phyloP scores from a whole-genome alignment of 2,113 vertebrate genomes.

The Eidolon helvum region DNA sequence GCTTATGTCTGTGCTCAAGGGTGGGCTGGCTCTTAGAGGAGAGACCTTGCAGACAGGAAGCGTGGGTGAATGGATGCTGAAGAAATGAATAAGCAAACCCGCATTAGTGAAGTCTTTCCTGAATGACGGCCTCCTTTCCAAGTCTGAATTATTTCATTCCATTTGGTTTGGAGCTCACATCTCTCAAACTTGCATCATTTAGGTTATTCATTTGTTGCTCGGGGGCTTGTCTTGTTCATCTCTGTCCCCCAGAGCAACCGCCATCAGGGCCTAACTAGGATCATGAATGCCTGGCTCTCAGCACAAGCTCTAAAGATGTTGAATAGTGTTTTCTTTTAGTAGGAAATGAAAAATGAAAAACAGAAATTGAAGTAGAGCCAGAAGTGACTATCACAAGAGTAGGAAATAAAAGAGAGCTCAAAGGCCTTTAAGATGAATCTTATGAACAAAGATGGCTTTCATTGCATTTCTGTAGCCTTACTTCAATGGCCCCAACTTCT shows the following conservation, averaged over 20 bases:
- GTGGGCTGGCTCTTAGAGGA: neutral
- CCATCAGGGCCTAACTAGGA: neutral
- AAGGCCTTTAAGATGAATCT: neutral
- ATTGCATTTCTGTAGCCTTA: neutral
- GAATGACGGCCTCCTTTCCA: neutral
- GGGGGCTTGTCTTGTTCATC: neutral
- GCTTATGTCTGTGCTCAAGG: neutral
- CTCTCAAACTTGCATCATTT: neutral
- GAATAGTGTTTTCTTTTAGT: neutral
- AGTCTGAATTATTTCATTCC: neutral
- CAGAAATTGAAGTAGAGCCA: neutral
- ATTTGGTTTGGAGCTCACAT: neutral
- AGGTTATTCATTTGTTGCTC: neutral
- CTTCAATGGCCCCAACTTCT: neutral
- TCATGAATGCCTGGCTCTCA: neutral
- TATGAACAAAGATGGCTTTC: neutral
- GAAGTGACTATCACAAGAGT: neutral
- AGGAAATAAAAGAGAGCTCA: neutral
- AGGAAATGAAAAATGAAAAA: conserved; percentile 7
- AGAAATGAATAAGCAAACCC: neutral
- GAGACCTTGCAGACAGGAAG: neutral
- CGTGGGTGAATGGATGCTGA: neutral
- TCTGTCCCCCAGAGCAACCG: neutral
- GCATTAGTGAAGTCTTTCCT: neutral
- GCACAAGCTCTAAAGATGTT: neutral